Base-by-base conservation (phyloP, 2,113 vertebrate genomes). In the Chunga burmeisteri region DNA sequence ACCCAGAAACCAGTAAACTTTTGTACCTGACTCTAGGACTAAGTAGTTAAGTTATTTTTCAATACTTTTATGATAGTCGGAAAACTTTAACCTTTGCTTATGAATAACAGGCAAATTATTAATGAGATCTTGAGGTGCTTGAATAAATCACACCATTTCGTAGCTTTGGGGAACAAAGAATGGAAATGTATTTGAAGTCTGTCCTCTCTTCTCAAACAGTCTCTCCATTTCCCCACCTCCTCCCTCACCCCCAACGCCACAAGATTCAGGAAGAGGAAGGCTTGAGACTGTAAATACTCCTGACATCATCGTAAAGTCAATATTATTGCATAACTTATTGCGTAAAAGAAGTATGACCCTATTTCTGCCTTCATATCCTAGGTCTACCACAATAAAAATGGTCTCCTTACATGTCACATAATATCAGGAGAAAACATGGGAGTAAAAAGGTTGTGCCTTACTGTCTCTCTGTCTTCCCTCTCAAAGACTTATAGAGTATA, bases 181-280 rank as follows among this genome's bases (percentile, higher is more conserved):
- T 34, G 52, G 18, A 46, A 68, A 71, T 8, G 19, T 47, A 22
- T 66, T 55, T 89, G 36, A 40, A 42, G 85, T 56, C 58, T 61
- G 40, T 75, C 44, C 34, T 55, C 15, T 53, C 47, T 26, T 71
- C 42, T 52, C 4, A 1, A 85, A 27, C 8, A 50, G 18, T 9
- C 16, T 50, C 50, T 85, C 14, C 6, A 4, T 12, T 84, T 87
- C 34, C 17, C 19, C 19, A 21, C 27, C 18, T 75, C 4, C n/a
- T 49, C 23, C 49, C 7, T 78, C 18, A 42, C 6, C 9, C 10
- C 7, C 34, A 25, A 1, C 1, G 1, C 20, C 10, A 21, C 25
- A 62, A 40, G 20, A 18, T 14, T n/a, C 4, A 17, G 25, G 30
- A 65, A 82, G 7, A 34, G 4, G 19, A 38, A 36, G 20, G 26